These are phyloP conservation scores for Matsumyia berberina DNA, from an alignment of 2,888 invertebrate species.

Conservation along the genomic window DNA sequence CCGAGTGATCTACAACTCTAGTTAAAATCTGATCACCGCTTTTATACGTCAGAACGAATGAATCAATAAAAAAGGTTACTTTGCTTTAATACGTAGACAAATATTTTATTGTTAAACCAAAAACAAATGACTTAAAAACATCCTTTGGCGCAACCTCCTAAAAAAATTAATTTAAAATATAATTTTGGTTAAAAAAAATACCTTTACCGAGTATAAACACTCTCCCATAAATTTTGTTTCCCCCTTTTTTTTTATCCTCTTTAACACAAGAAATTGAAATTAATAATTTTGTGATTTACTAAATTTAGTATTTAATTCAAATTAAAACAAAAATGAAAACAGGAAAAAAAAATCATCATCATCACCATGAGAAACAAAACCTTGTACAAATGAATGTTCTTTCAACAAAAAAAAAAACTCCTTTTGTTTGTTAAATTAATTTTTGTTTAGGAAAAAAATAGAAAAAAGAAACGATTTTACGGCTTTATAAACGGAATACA, in stretches of 20 bases:
- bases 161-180: constrained; percentile 53
- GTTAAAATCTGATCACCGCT: constrained; percentile 27
- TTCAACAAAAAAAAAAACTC: constrained; percentile 38
- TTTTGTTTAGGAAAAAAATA: constrained; percentile 41
- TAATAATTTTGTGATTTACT: constrained; percentile 74
- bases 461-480: constrained; percentile 63
- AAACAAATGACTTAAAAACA: constrained; percentile 41
- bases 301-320: constrained; percentile 69
- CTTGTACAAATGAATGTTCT: constrained; percentile 71
- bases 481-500: constrained; percentile 76
- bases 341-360: constrained; percentile 51
- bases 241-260: constrained; percentile 44
- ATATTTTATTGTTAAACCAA: constrained; percentile 63
- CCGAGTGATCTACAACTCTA: constrained; percentile 59
- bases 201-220: constrained; percentile 67
- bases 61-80: constrained; percentile 46
- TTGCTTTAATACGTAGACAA: constrained; percentile 52
- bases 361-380: constrained; percentile 47
- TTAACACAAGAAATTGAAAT: constrained; percentile 51
- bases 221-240: constrained; percentile 51
- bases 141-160: constrained; percentile 69
- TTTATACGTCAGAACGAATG: constrained; percentile 39
- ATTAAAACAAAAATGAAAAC: constrained; percentile 25
- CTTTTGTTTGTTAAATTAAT: constrained; percentile 63
- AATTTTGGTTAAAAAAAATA: constrained; percentile 46